Evolutionary conservation across 2,888 invertebrate species (phyloP), one percentile per base, ranked within the genome.

Genomic region (Ryuthela nishihirai): DNA sequence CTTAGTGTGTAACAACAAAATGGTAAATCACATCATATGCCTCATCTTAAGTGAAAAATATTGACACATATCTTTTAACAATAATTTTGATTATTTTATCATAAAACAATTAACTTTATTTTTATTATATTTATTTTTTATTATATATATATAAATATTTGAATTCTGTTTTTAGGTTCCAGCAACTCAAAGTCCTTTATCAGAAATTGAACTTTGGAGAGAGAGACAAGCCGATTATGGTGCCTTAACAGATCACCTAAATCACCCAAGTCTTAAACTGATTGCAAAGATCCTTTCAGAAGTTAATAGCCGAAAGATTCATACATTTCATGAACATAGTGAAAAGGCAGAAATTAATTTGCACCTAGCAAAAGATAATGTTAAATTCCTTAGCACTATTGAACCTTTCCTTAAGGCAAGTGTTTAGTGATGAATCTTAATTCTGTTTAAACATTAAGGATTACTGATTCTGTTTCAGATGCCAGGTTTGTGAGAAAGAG

Each of bases 121-220:
- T 21, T n/a, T 21, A 4, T 15, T 47, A 20, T 15, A 18, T 38
- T n/a, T 17, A 21, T 15, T n/a, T 32, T 15, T 24, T 18, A 21
- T 7, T 2, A 21, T 34, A 47, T 38, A 15, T 3, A 17, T 17
- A 15, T 15, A 15, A 5, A 40, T 20, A 21, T 40, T n/a, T 41
- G 12, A 21, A 24, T 17, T 24, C 26, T 29, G 4, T 34, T 68
- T 69, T 55, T 67, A 81, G 80, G 74, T 78, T 54, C 80, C 83
- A 0, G 80, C 81, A 40, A 87, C 85, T 0, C 81, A 84, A 56
- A 87, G 88, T 0, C 91, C 92, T 0, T 80, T 92, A 49, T 84
- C 88, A 0, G 92, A 92, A 72, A 88, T 87, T 70, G 84, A 85
- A 60, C 87, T 87, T 69, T 94, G 93, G 93, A 81, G 86, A 46